Base-by-base conservation (phyloP, 2,888 invertebrate genomes). In the Thereva nobilitata region DNA sequence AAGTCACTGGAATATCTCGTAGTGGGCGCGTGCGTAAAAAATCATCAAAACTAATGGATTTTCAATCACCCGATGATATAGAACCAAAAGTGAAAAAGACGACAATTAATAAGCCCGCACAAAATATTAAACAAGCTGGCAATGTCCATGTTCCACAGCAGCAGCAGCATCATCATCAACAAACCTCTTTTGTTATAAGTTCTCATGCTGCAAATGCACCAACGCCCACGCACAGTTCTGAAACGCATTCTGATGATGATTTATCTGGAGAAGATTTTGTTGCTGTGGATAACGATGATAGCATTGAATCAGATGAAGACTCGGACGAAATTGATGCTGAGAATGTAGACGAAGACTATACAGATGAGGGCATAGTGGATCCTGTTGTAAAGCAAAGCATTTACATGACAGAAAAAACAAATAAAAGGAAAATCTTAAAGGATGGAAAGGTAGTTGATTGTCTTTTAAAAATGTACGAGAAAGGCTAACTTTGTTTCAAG, bases 11-110 rank as follows among this genome's bases (percentile, higher is more conserved):
- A 6, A 88, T 94, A 47, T 95, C 95, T 3, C 86, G 95, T 67
- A 94, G 95, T 73, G 95, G 95, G 34, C 85, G 95, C 67, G 93
- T 96, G 0, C 84, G 96, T 65, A 97, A 97, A 83, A 97, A 96
- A 81, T 96, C 95, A 12, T 95, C 95, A 0, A 95, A 97, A 78
- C 83, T 97, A 50, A 88, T 93, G 82, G 97, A 95, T 79, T 97
- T 95, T 82, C 93, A 93, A 78, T 93, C 93, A 0, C 91, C 92
- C 0, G 96, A 95, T 77, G 95, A 93, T 75, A 87, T 91, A 59
- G 92, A 82, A 52, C 76, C 78, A 45, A 76, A 76, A 66, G 57
- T 56, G 41, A 75, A 75, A 68, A 76, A 77, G 53, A 65, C 67
- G 5, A 65, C 72, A 3, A 45, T 38, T 8, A 6, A 40, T 5